phyloP scores from a whole-genome alignment of 2,113 vertebrate genomes.

The Salvelinus fontinalis region DNA sequence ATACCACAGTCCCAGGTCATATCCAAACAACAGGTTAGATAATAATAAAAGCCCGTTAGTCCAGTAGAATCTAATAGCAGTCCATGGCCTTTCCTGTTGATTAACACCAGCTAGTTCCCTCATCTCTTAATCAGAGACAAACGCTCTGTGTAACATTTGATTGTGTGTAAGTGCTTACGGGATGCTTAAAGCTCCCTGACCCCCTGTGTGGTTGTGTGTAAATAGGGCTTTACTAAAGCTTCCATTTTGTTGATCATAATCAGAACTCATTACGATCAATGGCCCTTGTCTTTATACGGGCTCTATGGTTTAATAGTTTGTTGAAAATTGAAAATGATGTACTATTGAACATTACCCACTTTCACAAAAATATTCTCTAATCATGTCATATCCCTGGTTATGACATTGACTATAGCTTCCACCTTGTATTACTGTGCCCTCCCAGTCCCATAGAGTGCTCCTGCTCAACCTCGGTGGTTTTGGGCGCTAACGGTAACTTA shows the following conservation, averaged over 20 bases:
- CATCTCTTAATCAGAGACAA: conserved; percentile 5
- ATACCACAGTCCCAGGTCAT: background rate
- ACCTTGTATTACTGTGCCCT: background rate
- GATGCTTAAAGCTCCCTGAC: conserved; percentile 3
- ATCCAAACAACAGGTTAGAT: background rate
- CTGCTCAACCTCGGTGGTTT: conserved; percentile 29
- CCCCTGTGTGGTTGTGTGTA: conserved; percentile 2
- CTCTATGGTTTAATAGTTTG: background rate
- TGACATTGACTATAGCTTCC: background rate
- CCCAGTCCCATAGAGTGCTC: background rate
- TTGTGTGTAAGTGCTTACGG: conserved; percentile 4
- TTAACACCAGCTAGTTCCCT: background rate
- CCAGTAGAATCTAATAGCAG: background rate
- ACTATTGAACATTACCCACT: background rate
- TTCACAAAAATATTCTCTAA: background rate
- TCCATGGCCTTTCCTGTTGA: background rate
- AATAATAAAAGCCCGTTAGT: background rate
- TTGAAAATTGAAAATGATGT: background rate
- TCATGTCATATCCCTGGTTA: background rate
- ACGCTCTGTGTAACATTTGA: conserved; percentile 5
- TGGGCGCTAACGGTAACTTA: background rate
- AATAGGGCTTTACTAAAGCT: conserved; percentile 25
- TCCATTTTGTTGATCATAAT: conserved; percentile 38
- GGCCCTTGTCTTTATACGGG: background rate
- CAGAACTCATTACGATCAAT: conserved; percentile 45